Percentiles rank a stretch among this genome's conserved stretches.
Conservation (phyloP, 2,113 vertebrate species). For the Balaeniceps rex region DNA sequence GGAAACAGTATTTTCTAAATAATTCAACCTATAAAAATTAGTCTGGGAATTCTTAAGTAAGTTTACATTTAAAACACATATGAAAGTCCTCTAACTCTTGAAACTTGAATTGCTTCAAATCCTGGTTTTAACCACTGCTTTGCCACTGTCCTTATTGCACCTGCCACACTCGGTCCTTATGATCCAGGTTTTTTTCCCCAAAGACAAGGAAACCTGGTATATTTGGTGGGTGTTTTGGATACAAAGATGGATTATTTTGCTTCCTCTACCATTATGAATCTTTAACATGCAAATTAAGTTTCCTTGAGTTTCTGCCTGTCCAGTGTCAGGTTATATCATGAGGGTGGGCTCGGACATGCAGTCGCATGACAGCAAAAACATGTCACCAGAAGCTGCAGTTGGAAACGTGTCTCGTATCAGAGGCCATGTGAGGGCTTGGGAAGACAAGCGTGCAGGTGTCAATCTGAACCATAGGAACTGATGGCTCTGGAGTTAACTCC, state of each 20-base stretch:
- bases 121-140: background rate
- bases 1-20: slow-evolving; percentile 24
- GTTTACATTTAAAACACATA: background rate
- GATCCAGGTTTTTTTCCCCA: background rate
- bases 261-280: background rate
- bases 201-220: background rate
- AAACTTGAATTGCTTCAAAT: background rate
- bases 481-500: background rate
- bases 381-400: background rate
- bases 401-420: background rate
- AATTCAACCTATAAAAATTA: slow-evolving; percentile 7
- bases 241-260: background rate
- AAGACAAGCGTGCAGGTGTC: background rate
- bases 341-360: background rate
- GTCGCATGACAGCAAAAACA: fast-evolving
- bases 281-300: background rate
- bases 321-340: background rate
- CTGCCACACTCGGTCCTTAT: background rate
- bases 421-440: no score
- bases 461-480: background rate
- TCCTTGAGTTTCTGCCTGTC: background rate
- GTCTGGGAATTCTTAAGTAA: background rate
- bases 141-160: background rate
- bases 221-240: background rate
- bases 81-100: background rate